These are phyloP conservation scores for Leptoteleia sp. DNA, from an alignment of 1,140 invertebrate species.

Conservation along the genomic window DNA sequence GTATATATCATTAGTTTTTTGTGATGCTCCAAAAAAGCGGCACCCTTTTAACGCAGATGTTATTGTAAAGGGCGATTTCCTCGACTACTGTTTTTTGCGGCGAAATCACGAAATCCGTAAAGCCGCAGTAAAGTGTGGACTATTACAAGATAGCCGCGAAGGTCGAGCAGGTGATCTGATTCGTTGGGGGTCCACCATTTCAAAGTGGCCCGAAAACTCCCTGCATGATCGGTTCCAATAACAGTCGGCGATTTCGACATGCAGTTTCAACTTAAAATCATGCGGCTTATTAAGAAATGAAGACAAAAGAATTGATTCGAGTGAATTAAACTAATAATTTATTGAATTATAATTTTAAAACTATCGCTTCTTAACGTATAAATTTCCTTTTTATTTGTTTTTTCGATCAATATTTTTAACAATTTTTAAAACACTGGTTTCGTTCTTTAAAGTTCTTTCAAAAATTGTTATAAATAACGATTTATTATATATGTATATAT, in stretches of 20 bases:
- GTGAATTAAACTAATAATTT: too few relatives aligned
- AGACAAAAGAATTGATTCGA: too few relatives aligned
- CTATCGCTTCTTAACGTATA: too few relatives aligned
- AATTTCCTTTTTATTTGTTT: too few relatives aligned
- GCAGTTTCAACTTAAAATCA: too few relatives aligned
- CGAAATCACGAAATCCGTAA: constrained; percentile 43
- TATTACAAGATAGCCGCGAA: constrained; percentile 38
- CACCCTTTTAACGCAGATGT: constrained; percentile 33
- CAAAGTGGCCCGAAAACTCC: constrained; percentile 60
- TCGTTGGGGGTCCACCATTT: constrained; percentile 65
- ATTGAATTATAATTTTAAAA: too few relatives aligned
- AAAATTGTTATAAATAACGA: too few relatives aligned
- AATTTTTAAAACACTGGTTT: too few relatives aligned
- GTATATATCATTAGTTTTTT: constrained; percentile 12
- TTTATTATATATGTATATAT: too few relatives aligned
- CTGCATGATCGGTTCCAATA: constrained; percentile 28
- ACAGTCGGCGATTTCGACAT: constrained; percentile 10
- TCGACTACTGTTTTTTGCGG: constrained; percentile 50
- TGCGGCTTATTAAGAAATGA: too few relatives aligned
- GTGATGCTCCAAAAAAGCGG: not conserved
- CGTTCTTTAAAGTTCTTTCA: too few relatives aligned
- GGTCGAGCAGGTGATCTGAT: constrained; percentile 64
- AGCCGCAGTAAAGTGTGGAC: constrained; percentile 33
- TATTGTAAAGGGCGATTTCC: constrained; percentile 3
- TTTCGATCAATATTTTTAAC: too few relatives aligned